Evolutionary conservation across 2,113 vertebrate genomes (phyloP).

Genomic region (Sinocyclocheilus rhinocerous): DNA sequence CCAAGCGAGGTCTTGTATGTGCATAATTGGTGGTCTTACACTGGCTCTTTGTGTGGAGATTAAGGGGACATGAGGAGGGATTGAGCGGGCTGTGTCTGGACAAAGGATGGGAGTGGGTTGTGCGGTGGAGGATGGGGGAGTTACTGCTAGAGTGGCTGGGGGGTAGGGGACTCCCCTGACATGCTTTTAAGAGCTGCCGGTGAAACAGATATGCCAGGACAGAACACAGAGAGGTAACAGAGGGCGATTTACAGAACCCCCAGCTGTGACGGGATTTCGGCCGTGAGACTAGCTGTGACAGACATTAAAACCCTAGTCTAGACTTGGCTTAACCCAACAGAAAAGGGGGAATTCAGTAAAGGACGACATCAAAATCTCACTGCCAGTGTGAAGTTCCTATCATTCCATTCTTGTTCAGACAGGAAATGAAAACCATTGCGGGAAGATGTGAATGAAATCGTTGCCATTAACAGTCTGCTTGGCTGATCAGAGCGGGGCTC

Average conservation of each 20-base stretch:
- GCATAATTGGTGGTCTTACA: conserved; percentile 78
- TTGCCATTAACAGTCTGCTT: conserved; percentile 63
- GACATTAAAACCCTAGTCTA: conserved; percentile 80
- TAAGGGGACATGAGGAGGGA: conserved; percentile 78
- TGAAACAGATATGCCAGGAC: conserved; percentile 59
- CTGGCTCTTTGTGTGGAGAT: conserved; percentile 81
- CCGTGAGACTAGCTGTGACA: conserved; percentile 71
- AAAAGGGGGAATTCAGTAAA: conserved; percentile 54
- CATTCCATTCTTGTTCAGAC: conserved; percentile 77
- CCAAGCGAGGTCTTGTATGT: conserved; percentile 64
- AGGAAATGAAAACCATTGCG: conserved; percentile 69
- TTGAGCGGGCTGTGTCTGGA: conserved; percentile 68
- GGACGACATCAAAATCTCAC: conserved; percentile 50
- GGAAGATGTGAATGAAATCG: conserved; percentile 67
- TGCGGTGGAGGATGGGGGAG: conserved; percentile 55
- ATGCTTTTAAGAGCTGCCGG: conserved; percentile 43
- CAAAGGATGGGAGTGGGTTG: conserved; percentile 67
- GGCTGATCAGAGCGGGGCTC: conserved; percentile 55
- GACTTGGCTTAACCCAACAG: conserved; percentile 73
- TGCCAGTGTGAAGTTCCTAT: conserved; percentile 71
- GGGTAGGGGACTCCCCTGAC: conserved; percentile 50
- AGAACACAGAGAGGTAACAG: conserved; percentile 47
- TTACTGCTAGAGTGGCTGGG: conserved; percentile 39
- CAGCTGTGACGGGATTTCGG: conserved; percentile 64
- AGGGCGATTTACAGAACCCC: conserved; percentile 50